Evolutionary conservation across 92 coral and sea anemone species (phyloP).

Genomic region (Parazoanthus darwini): DNA sequence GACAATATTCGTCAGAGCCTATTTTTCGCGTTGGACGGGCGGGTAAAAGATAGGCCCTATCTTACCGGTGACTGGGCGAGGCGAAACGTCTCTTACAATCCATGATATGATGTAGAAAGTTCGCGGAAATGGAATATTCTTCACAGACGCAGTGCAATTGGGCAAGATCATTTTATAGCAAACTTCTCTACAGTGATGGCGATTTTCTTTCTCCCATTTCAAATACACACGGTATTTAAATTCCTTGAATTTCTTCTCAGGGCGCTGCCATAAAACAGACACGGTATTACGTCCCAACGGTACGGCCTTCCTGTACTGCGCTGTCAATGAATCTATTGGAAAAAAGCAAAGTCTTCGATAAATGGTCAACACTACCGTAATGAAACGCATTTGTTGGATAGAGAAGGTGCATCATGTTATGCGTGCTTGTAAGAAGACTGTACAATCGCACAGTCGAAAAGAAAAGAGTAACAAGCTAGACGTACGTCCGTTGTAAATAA

Average conservation of each 20-base stretch:
- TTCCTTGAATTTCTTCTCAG: slow-evolving; percentile 51
- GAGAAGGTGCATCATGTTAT: neutral
- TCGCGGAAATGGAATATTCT: slow-evolving; percentile 38
- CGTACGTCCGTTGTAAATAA: no score
- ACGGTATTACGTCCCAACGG: slow-evolving; percentile 37
- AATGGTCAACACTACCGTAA: no score
- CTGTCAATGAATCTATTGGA: slow-evolving; percentile 44
- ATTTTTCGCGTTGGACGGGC: no score
- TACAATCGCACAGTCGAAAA: no score
- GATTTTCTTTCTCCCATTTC: slow-evolving; percentile 53
- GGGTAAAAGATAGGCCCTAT: no score
- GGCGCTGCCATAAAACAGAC: slow-evolving; percentile 60
- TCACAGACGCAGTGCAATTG: slow-evolving; percentile 37
- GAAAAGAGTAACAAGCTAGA: no score
- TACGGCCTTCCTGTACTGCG: slow-evolving; percentile 29
- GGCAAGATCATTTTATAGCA: slow-evolving; percentile 58
- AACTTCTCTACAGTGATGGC: slow-evolving; percentile 42
- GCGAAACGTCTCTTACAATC: slow-evolving; percentile 47
- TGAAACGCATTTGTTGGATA: neutral
- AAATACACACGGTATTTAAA: slow-evolving; percentile 69
- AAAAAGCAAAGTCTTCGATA: neutral
- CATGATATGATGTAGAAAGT: slow-evolving; percentile 59
- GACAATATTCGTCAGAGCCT: no score
- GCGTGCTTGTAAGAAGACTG: neutral
- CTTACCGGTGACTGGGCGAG: slow-evolving; percentile 50